Evolutionary conservation across 1,140 invertebrate species (phyloP).

Genomic region (Lasioglossum baleicum): DNA sequence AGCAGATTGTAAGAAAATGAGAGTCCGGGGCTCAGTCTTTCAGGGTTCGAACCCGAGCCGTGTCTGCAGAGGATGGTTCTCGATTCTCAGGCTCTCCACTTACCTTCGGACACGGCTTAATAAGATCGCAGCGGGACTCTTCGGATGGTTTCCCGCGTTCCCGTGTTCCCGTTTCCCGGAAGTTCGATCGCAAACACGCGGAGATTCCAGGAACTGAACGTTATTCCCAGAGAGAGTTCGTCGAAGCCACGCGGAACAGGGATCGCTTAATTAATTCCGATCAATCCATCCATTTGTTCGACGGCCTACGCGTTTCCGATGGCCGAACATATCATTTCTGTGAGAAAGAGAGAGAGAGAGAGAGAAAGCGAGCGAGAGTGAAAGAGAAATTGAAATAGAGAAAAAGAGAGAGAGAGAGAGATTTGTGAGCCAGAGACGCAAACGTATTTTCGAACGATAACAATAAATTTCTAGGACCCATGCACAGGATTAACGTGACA

Average conservation of each 20-base stretch:
- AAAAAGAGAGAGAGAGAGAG: neutral
- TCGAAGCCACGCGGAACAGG: neutral
- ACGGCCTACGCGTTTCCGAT: conserved; percentile 11
- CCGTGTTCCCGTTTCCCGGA: no score
- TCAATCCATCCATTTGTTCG: conserved; percentile 20
- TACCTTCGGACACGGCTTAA: neutral
- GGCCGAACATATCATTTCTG: conserved; percentile 17
- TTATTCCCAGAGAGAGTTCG: neutral
- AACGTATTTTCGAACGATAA: neutral
- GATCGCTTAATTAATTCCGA: conserved; percentile 25
- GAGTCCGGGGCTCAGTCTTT: neutral
- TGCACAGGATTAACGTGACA: neutral
- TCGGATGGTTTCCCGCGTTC: neutral
- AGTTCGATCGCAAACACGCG: neutral
- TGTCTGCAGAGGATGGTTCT: neutral
- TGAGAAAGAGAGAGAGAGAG: no score
- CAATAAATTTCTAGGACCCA: neutral
- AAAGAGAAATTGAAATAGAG: neutral
- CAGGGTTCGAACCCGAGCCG: neutral
- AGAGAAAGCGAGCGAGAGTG: neutral
- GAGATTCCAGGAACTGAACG: neutral
- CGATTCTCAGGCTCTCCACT: neutral
- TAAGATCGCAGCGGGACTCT: neutral
- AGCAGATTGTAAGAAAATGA: no score
- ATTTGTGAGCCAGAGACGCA: neutral